Evolutionary conservation across 2,888 invertebrate genomes (phyloP).

Genomic region (Malthinus seriepunctatus): DNA sequence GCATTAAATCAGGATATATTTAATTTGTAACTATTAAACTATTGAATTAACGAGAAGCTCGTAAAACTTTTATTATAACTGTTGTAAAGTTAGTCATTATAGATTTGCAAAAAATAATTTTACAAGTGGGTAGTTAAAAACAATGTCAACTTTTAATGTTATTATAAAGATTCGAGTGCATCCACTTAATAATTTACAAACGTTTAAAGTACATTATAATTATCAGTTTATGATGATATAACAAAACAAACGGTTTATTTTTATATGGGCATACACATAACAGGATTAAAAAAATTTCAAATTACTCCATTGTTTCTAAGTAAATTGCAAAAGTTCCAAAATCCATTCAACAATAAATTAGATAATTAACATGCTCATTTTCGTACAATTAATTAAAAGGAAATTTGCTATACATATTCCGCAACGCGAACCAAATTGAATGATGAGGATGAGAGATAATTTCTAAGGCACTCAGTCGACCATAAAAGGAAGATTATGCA

Average conservation of each 20-base stretch:
- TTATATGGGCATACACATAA: background rate
- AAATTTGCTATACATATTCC: background rate
- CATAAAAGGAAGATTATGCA: too few species aligned
- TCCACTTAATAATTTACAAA: background rate
- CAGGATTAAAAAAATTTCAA: background rate
- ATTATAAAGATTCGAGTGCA: background rate
- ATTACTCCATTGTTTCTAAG: background rate
- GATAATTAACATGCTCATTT: background rate
- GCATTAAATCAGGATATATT: too few species aligned
- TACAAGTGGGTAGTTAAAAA: conserved; percentile 16
- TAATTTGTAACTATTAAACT: too few species aligned
- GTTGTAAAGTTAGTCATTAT: conserved; percentile 16
- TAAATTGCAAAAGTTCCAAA: too few species aligned
- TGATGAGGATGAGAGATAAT: too few species aligned
- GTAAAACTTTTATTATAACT: background rate
- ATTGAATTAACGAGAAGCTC: too few species aligned
- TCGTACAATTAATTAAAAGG: background rate
- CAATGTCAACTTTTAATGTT: conserved; percentile 5
- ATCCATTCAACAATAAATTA: too few species aligned
- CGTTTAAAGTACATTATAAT: conserved; percentile 6
- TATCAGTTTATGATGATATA: background rate
- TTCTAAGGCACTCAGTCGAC: too few species aligned
- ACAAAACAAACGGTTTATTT: conserved; percentile 5
- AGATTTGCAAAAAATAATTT: conserved; percentile 17
- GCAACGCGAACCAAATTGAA: too few species aligned